phyloP scores from a whole-genome alignment of 2,888 invertebrate species.

The Macroteleia sp. region DNA sequence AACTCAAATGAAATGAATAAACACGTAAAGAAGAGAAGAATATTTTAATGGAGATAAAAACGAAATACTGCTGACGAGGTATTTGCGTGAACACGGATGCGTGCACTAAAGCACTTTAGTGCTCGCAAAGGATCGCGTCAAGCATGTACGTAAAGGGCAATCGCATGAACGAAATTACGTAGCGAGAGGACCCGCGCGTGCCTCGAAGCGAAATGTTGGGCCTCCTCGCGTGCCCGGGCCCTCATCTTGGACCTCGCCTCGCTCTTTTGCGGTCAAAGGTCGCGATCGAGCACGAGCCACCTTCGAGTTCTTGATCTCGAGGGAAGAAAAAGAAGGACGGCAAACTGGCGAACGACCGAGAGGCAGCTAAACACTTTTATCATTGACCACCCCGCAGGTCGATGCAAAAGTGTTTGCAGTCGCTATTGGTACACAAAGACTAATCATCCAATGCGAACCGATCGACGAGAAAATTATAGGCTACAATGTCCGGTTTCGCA shows the following conservation, averaged over 20 bases:
- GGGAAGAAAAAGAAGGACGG: background rate
- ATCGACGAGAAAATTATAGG: constrained; percentile 41
- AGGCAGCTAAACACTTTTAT: constrained; percentile 38
- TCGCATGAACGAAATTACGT: constrained; percentile 73
- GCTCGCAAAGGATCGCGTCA: constrained; percentile 31
- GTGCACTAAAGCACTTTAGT: constrained; percentile 29
- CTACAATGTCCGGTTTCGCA: constrained; percentile 38
- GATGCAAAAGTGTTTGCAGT: constrained; percentile 32
- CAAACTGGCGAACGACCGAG: constrained; percentile 1
- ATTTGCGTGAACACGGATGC: constrained; percentile 41
- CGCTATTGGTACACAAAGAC: constrained; percentile 36
- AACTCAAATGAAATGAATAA: too few relatives aligned
- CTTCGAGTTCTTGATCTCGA: constrained; percentile 78
- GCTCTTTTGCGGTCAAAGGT: constrained; percentile 82
- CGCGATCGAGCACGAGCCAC: constrained; percentile 82
- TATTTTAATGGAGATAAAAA: too few relatives aligned
- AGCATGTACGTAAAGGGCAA: constrained; percentile 70
- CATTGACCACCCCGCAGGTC: constrained; percentile 47
- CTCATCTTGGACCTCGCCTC: constrained; percentile 73
- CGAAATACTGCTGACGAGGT: too few relatives aligned
- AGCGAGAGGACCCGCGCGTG: constrained; percentile 78
- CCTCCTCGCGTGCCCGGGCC: constrained; percentile 79
- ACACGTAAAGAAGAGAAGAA: too few relatives aligned
- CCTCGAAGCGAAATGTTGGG: constrained; percentile 78
- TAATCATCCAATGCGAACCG: constrained; percentile 35